Evolutionary conservation across 2,888 invertebrate genomes (phyloP), one percentile per base, ranked within the genome.

Genomic region (Galerucella calmariensis): DNA sequence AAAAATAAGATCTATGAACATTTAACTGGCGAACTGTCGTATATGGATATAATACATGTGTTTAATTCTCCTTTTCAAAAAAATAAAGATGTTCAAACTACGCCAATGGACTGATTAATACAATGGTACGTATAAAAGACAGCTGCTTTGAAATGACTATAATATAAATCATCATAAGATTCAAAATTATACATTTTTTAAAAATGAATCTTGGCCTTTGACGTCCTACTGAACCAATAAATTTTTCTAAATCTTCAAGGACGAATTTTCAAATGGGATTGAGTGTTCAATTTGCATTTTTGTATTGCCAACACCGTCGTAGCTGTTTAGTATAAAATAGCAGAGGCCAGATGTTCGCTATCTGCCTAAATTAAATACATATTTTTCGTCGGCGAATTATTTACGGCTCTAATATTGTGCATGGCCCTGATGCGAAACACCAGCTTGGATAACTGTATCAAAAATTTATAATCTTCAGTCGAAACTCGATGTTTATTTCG

Each of bases 321-420:
- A 20, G 63, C 48, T 56, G 67, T 65, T 61, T 68, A 69, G 66
- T 59, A 70, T 12, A 14, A 72, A 73, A 78, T 75, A 76, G 70
- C 75, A 70, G 51, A 72, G 63, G 46, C 63, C 78, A 78, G 78
- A 78, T 78, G 78, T 75, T 75, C 75, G 62, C 72, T 76, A 78
- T 76, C 75, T 59, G 63, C 65, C 73, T 73, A 76, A 75, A 78
- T 76, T 75, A 75, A 78, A 76, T 74, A 75, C 75, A 76, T 78
- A 78, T 78, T 78, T 78, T 76, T 78, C 74, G 72, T 41, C 68
- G 48, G 69, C n/a, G 53, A 69, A 75, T 77, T 76, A 78, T 76
- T 76, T 76, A 78, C 75, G 73, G 73, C 41, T 74, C 72, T 69
- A 75, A 78, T 78, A 74, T 75, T 70, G 66, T 58, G 62, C 65